Evolutionary conservation across 35 echinoderm and acorn worm genomes (phyloP).

Genomic region (Stichopus chloronotus): DNA sequence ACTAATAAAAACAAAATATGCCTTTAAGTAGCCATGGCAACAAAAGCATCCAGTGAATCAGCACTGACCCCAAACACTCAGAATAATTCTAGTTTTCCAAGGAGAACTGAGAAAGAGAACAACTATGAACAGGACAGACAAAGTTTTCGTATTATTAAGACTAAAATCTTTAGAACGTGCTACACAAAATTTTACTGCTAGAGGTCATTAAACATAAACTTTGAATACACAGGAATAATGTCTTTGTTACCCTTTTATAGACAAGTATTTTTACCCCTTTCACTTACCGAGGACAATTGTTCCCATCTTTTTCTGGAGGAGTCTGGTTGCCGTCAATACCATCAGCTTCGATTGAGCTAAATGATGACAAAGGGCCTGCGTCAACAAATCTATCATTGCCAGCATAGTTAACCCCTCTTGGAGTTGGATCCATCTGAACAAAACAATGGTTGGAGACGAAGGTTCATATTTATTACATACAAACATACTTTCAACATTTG

Average conservation of each 20-base stretch:
- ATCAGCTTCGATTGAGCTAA: constrained; percentile 44
- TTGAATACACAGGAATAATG: not conserved
- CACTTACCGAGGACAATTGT: constrained; percentile 48
- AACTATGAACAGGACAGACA: too few species aligned
- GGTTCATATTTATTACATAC: too few species aligned
- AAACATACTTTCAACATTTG: too few species aligned
- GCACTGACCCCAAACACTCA: too few species aligned
- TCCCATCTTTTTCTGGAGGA: not conserved
- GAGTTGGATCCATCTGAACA: not conserved
- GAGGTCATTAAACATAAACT: not conserved
- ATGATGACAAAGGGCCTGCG: constrained; percentile 33
- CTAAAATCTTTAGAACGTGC: not conserved
- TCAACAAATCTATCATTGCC: constrained; percentile 49
- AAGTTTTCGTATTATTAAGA: too few species aligned
- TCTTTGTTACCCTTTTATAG: not conserved
- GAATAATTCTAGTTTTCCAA: too few species aligned
- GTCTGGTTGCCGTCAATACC: constrained; percentile 14
- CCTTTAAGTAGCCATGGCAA: too few species aligned
- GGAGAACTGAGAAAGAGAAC: too few species aligned
- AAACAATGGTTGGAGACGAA: too few species aligned
- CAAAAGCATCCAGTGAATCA: too few species aligned
- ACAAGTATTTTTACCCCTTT: not conserved
- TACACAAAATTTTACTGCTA: not conserved
- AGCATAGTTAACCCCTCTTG: constrained; percentile 32
- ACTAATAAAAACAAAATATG: too few species aligned